A percentile compares a stretch with the other conserved stretches of the same genome.
Evolutionary conservation across 2,113 vertebrate species (phyloP).

Genomic region (Rissa tridactyla): DNA sequence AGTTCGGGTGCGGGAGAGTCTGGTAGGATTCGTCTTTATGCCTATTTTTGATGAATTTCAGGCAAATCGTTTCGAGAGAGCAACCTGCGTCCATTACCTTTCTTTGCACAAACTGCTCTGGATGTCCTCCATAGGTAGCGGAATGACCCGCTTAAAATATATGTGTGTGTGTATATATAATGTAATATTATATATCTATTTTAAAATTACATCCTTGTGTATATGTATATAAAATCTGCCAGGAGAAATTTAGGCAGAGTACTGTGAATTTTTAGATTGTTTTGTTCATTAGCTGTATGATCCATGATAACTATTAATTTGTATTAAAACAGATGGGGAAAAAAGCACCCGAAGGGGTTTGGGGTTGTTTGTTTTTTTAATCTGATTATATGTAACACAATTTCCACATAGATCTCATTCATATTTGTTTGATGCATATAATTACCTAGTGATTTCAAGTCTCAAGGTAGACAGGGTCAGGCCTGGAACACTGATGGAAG

Average conservation of each 20-base stretch:
- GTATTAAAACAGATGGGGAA: background rate
- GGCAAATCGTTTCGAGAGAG: background rate
- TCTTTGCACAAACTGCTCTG: background rate
- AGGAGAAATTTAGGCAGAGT: background rate
- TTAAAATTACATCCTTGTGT: background rate
- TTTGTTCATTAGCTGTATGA: background rate
- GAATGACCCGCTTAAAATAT: background rate
- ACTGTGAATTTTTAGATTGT: background rate
- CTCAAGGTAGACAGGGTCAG: conserved; percentile 5
- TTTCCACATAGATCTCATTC: background rate
- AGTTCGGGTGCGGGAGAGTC: conserved; percentile 37
- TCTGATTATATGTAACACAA: background rate
- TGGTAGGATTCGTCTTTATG: conserved; percentile 41
- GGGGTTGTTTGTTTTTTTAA: background rate
- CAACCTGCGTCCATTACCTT: conserved; percentile 36
- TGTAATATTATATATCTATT: background rate
- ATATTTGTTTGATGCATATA: background rate
- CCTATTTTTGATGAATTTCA: background rate
- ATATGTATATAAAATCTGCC: background rate
- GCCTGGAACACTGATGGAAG: conserved; percentile 11
- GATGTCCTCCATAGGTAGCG: background rate
- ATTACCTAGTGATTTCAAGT: background rate
- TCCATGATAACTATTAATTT: background rate
- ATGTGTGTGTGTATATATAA: accelerated
- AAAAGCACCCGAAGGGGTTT: background rate